These are phyloP conservation scores for Conus betulinus DNA, from an alignment of 1,140 invertebrate species.

Conservation along the genomic window DNA sequence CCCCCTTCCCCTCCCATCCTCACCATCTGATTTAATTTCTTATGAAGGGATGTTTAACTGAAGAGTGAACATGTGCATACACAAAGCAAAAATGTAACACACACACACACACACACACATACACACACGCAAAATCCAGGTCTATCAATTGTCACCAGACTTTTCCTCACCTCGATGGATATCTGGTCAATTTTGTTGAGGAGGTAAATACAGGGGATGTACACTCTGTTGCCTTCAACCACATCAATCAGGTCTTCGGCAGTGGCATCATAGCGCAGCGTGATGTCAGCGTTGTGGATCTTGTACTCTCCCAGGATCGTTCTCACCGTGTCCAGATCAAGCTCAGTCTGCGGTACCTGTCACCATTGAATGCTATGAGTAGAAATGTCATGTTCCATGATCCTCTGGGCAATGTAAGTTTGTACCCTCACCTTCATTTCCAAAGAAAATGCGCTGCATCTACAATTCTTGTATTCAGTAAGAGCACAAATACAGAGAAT, in stretches of 20 bases:
- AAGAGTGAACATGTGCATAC: too few species aligned
- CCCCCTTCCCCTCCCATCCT: too few species aligned
- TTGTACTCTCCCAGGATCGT: constrained; percentile 98
- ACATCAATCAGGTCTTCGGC: constrained; percentile 99
- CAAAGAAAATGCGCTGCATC: too few species aligned
- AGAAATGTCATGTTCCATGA: too few species aligned
- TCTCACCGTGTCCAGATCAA: constrained; percentile 97
- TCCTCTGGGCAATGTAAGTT: too few species aligned
- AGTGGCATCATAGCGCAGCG: constrained; percentile 90
- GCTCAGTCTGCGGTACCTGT: constrained; percentile 92
- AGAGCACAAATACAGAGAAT: too few species aligned
- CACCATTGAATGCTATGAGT: too few species aligned
- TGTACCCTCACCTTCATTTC: too few species aligned
- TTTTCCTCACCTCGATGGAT: constrained; percentile 77
- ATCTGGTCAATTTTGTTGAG: constrained; percentile 97
- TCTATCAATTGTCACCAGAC: neutral
- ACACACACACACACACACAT: neutral
- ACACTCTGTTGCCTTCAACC: constrained; percentile 98
- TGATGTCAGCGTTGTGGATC: constrained; percentile 95
- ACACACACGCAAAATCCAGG: neutral
- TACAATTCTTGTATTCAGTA: too few species aligned
- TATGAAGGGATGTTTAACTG: too few species aligned
- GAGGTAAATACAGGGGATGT: constrained; percentile 98
- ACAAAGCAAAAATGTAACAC: neutral
- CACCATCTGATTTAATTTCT: too few species aligned